These are phyloP conservation scores for Manis javanica DNA, from an alignment of 2,797 vertebrate species.

Conservation along the genomic window DNA sequence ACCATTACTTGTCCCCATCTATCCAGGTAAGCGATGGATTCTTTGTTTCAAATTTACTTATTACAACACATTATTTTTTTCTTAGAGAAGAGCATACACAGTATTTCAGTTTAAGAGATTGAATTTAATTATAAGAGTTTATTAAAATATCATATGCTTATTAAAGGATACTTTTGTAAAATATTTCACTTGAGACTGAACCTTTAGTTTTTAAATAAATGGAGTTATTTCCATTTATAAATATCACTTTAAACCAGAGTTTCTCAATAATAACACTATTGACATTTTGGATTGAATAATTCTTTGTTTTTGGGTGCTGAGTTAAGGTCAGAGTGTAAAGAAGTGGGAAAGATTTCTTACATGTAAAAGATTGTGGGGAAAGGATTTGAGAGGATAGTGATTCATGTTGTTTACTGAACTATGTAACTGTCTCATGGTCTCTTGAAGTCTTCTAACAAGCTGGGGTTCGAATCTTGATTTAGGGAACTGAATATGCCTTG, in stretches of 20 bases:
- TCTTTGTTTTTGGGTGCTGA: neutral
- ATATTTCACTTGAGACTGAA: neutral
- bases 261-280: neutral
- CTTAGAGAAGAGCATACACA: neutral
- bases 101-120: constrained; percentile 21
- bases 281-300: neutral
- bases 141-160: neutral
- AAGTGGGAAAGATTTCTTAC: neutral
- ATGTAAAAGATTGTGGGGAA: neutral
- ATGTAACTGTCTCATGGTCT: neutral
- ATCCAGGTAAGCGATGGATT: neutral
- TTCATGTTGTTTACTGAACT: neutral
- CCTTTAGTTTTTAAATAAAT: neutral
- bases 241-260: neutral
- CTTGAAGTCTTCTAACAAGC: neutral
- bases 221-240: neutral
- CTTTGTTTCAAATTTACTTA: neutral
- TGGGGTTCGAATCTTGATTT: neutral
- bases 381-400: neutral
- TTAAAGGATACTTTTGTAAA: neutral
- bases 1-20: neutral
- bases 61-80: neutral
- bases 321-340: neutral
- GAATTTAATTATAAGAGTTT: neutral
- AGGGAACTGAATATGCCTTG: neutral